These are phyloP conservation scores for Orthosia cruda DNA, from an alignment of 2,888 invertebrate species.

Conservation along the genomic window DNA sequence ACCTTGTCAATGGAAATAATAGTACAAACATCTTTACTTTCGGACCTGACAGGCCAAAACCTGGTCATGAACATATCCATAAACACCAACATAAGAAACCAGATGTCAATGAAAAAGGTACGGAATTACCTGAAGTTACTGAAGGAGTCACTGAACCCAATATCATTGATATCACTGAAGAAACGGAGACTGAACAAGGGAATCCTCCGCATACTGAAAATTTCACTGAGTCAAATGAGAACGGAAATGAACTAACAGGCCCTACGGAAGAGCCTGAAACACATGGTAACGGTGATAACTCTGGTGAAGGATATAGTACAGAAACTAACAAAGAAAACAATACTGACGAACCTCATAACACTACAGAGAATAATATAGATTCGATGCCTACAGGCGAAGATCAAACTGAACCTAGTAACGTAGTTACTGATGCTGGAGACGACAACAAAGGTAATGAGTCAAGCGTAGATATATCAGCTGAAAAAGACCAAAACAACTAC, in stretches of 20 bases:
- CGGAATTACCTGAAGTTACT: constrained; percentile 15
- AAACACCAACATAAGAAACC: not conserved
- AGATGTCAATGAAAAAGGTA: not conserved
- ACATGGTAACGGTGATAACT: not conserved
- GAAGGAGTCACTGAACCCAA: constrained; percentile 24
- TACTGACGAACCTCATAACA: not conserved
- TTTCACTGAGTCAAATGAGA: constrained; percentile 10
- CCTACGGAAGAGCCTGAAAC: not conserved
- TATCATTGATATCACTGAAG: not conserved
- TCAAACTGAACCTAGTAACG: constrained; percentile 8
- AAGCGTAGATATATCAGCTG: not conserved
- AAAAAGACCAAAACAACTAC: constrained; percentile 14
- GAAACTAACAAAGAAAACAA: not conserved
- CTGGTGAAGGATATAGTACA: not conserved
- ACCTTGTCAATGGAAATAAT: constrained; percentile 53
- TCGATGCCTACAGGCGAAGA: not conserved
- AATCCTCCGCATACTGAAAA: not conserved
- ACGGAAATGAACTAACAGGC: not conserved
- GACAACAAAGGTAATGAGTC: not conserved
- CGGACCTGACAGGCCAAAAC: constrained; percentile 12
- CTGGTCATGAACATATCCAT: constrained; percentile 6
- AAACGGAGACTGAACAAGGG: not conserved
- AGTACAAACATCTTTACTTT: constrained; percentile 62
- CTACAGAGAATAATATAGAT: not conserved
- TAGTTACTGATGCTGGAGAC: not conserved